Evolutionary conservation across 2,113 vertebrate species (phyloP).

Genomic region (Chlamydotis undulata): DNA sequence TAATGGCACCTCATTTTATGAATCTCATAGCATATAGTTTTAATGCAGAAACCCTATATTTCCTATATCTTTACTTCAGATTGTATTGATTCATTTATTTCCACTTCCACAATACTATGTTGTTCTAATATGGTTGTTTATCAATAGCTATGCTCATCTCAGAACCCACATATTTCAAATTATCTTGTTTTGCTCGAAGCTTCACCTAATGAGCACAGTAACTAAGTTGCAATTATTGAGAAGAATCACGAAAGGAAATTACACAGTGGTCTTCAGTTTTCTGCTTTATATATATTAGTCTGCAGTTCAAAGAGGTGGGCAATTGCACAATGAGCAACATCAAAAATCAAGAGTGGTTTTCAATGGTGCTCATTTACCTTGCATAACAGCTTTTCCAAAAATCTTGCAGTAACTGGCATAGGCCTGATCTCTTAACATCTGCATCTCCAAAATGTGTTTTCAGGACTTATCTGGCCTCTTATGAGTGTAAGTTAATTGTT

Average conservation of each 20-base stretch:
- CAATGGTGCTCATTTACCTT: background rate
- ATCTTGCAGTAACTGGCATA: background rate
- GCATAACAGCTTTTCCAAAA: background rate
- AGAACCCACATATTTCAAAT: background rate
- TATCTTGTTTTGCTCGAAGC: background rate
- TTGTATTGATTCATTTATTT: conserved; percentile 12
- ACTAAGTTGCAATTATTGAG: background rate
- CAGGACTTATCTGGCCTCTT: background rate
- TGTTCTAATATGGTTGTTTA: background rate
- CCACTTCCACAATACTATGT: conserved; percentile 28
- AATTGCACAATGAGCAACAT: background rate
- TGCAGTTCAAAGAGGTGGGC: background rate
- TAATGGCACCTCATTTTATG: background rate
- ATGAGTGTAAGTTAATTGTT: background rate
- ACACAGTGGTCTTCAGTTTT: background rate
- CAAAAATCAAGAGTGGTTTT: background rate
- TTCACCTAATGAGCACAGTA: background rate
- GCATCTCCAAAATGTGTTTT: background rate
- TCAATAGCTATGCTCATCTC: background rate
- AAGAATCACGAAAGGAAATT: background rate
- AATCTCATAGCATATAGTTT: background rate
- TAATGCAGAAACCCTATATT: background rate
- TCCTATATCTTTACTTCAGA: background rate
- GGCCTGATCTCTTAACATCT: background rate
- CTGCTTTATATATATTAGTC: background rate